Conservation (phyloP, 1,140 invertebrate genomes). For the Caenorhabditis latens region DNA sequence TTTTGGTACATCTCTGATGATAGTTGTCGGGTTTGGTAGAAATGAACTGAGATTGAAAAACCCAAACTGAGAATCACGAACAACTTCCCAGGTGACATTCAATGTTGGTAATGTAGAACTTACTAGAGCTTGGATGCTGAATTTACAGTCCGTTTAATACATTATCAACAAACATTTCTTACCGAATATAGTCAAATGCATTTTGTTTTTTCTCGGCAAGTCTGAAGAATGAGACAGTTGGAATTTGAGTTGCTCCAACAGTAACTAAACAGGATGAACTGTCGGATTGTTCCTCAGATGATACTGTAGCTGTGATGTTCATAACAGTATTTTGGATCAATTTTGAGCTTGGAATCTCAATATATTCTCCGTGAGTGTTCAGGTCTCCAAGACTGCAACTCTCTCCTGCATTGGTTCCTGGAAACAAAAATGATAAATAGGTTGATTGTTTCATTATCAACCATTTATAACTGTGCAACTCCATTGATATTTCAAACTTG, state of each 20-base stretch:
- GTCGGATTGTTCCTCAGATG: slow-evolving; percentile 12
- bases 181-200: slow-evolving; percentile 39
- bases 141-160: background rate
- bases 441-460: background rate
- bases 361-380: background rate
- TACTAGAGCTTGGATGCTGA: slow-evolving; percentile 35
- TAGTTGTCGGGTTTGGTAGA: slow-evolving; percentile 4
- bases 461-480: slow-evolving; percentile 1
- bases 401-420: background rate
- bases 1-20: slow-evolving; percentile 42
- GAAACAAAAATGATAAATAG: background rate
- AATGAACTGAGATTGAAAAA: slow-evolving; percentile 32
- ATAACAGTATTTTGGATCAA: background rate
- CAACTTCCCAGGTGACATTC: slow-evolving; percentile 28
- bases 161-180: too few relatives aligned
- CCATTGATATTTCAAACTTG: slow-evolving; percentile 33
- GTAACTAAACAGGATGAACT: slow-evolving; percentile 18
- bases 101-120: slow-evolving; percentile 13
- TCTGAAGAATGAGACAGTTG: slow-evolving; percentile 11
- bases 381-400: background rate
- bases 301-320: slow-evolving; percentile 19
- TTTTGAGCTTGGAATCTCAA: background rate
- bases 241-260: background rate
- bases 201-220: slow-evolving; percentile 15
- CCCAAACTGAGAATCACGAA: slow-evolving; percentile 17